Evolutionary conservation across 1,140 invertebrate species (phyloP).

Genomic region (Drosophila pseudoobscura): DNA sequence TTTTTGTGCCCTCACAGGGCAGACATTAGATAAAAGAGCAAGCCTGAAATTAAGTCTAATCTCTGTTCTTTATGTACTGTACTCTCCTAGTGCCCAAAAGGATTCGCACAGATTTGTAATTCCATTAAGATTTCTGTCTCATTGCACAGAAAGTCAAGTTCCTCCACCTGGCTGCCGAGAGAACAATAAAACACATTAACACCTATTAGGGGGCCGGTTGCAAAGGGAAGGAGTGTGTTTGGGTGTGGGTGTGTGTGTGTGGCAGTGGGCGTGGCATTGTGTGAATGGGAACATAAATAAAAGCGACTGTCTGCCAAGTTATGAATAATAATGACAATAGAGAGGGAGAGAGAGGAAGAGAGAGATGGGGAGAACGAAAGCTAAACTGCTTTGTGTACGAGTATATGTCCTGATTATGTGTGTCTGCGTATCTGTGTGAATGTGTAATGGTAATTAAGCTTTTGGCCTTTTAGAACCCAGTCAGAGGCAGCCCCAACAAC

Average conservation of each 20-base stretch:
- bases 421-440: constrained; percentile 5
- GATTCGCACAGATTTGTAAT: constrained; percentile 32
- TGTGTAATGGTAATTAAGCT: constrained; percentile 68
- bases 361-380: too few relatives aligned
- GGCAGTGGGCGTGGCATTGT: constrained; percentile 42
- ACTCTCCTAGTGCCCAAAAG: constrained; percentile 4
- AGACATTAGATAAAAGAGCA: constrained; percentile 24
- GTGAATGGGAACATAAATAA: constrained; percentile 74
- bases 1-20: not conserved
- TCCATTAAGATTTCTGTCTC: constrained; percentile 57
- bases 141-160: constrained; percentile 54
- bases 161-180: constrained; percentile 39
- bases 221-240: not conserved
- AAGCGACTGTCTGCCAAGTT: constrained; percentile 73
- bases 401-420: constrained; percentile 54
- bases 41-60: constrained; percentile 3
- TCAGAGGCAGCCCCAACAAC: constrained; percentile 45
- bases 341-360: constrained; percentile 1
- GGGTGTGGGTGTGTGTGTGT: constrained; percentile 1
- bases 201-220: constrained; percentile 58
- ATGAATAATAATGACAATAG: constrained; percentile 75
- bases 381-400: constrained; percentile 39
- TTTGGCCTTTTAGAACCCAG: constrained; percentile 42
- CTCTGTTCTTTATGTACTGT: constrained; percentile 3
- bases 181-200: constrained; percentile 74